These are phyloP conservation scores for Scaptodrosophila latifasciaeformis DNA, from an alignment of 2,888 invertebrate genomes.

Conservation along the genomic window DNA sequence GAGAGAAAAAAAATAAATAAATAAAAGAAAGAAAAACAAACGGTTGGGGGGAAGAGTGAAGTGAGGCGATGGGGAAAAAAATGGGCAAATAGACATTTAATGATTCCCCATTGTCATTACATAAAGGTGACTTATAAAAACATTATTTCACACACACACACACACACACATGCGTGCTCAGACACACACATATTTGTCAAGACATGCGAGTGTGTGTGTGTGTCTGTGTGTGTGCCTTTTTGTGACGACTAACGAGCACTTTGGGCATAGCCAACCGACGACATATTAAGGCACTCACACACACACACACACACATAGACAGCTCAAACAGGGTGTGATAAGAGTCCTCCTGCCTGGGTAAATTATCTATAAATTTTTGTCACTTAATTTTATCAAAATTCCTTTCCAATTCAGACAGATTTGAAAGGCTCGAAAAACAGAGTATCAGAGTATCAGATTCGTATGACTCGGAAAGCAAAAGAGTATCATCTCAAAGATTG, in stretches of 20 bases:
- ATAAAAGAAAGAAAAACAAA: not conserved
- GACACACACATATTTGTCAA: not conserved
- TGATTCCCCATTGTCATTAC: constrained; percentile 66
- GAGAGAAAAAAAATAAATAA: constrained; percentile 2
- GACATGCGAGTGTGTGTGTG: not conserved
- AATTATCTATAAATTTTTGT: too few relatives aligned
- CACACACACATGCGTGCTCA: not conserved
- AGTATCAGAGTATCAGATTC: too few relatives aligned
- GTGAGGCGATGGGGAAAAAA: too few relatives aligned
- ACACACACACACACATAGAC: constrained; percentile 4
- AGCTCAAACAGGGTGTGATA: too few relatives aligned
- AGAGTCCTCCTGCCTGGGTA: too few relatives aligned
- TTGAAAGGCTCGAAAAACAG: too few relatives aligned
- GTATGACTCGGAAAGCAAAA: too few relatives aligned
- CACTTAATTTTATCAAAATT: too few relatives aligned
- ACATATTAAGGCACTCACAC: not conserved
- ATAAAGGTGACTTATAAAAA: constrained; percentile 67
- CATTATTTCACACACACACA: constrained; percentile 54
- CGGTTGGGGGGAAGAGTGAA: constrained; percentile 1
- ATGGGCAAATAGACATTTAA: constrained; percentile 61
- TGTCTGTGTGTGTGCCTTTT: constrained; percentile 19
- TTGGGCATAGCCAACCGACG: constrained; percentile 43
- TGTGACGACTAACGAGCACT: constrained; percentile 60
- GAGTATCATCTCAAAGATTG: too few relatives aligned
- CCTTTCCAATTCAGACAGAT: too few relatives aligned